Base-by-base conservation (phyloP, 2,113 vertebrate genomes). In the Mionectes macconnelli region DNA sequence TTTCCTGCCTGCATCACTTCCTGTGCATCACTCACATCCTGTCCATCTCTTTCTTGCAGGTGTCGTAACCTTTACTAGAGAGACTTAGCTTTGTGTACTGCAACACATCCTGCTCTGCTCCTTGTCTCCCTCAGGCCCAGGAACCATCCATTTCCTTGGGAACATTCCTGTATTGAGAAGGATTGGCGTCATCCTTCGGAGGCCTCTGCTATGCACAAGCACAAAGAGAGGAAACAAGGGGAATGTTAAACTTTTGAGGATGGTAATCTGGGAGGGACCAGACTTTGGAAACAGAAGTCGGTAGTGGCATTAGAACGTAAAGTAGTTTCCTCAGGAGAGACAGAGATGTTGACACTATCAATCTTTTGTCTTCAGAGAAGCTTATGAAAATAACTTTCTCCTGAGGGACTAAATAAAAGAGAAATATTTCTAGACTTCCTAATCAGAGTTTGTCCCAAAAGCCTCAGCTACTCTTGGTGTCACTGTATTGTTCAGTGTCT, bases 1-100 rank as follows among this genome's bases (percentile, higher is more conserved):
- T 79, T 96, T 97, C 96, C 96, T 96, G 83, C 87, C 63, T 56
- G 87, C 91, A 93, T 97, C 94, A 93, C 89, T 96, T 96, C 95
- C 96, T 94, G 83, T 92, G 84, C 85, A 96, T 94, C 95, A 96
- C 52, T 74, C 74, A 25, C 78, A 89, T 97, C 96, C 96, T 94
- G 90, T 69, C 77, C 84, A 89, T 87, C 92, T 83, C 93, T 89
- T 77, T 14, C 30, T 91, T 52, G 86, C 88, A 96, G 95, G 92
- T 96, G 91, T 70, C 84, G 87, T 76, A 2, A 77, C 78, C 70
- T 94, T 72, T 84, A 39, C 94, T 84, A 78, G 89, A 89, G 86
- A 83, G 66, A 40, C 30, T 87, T 87, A 90, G 68, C 62, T 95
- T 96, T 97, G 91, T 96, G 72, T 76, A 45, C 25, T 84, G 88